Percentiles rank a stretch among this genome's conserved stretches.
Conservation (phyloP, 2,113 vertebrate genomes). For the Australoheros scitulus region DNA sequence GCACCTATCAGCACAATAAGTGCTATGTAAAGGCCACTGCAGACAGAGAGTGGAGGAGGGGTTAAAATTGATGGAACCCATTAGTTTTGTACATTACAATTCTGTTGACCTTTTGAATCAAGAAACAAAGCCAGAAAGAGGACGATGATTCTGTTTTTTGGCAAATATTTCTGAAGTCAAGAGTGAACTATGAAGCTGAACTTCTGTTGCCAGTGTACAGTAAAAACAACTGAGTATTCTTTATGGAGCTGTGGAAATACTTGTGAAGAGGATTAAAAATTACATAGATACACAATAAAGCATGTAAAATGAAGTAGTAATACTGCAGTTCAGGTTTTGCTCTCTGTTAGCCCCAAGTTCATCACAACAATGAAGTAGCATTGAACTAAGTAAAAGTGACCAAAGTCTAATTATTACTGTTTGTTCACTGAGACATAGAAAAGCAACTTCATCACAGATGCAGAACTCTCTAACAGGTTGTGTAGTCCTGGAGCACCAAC, state of each 20-base stretch:
- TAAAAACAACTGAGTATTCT: neutral
- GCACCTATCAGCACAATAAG: constrained; percentile 6
- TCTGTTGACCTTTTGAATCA: constrained; percentile 4
- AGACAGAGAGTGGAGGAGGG: constrained; percentile 4
- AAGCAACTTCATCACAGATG: neutral
- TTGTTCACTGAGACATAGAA: neutral
- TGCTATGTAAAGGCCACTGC: neutral
- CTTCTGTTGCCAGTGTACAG: neutral
- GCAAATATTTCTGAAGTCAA: constrained; percentile 9
- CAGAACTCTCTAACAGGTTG: neutral
- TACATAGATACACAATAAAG: neutral
- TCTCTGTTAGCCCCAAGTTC: neutral
- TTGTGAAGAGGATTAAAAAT: neutral
- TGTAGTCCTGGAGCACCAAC: neutral
- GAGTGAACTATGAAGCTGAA: constrained; percentile 1
- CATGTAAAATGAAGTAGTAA: neutral
- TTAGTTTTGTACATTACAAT: neutral
- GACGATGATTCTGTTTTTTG: constrained; percentile 3
- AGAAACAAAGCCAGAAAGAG: constrained; percentile 10
- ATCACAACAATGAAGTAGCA: neutral
- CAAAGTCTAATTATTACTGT: neutral
- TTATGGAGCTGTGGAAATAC: neutral
- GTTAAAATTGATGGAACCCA: neutral
- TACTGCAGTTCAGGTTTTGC: neutral
- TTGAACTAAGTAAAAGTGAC: neutral